Base-by-base conservation (phyloP, 2,113 vertebrate species). In the Trematomus loennbergii region DNA sequence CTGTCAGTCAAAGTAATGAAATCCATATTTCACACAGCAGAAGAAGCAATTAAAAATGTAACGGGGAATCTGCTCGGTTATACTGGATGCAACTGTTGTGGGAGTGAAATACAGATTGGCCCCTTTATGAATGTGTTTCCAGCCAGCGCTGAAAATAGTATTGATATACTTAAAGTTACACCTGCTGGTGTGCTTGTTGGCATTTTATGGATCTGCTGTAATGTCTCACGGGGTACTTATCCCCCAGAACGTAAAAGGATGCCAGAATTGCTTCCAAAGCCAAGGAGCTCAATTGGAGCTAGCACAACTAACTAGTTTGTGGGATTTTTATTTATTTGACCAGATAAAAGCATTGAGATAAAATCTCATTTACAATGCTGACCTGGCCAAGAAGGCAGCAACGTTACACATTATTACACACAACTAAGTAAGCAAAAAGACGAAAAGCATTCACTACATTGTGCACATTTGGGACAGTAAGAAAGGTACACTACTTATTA, bases 1-100 rank as follows among this genome's bases (percentile, higher is more conserved):
- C 57, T 66, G 50, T 79, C 76, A 60, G 50, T 69, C 50, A 77
- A 65, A 57, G 62, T 6, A 78, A 75, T 46, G 50, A 65, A 43
- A 70, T 20, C 43, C 46, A 72, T n/a, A 68, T 59, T 72, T 73
- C 57, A 43, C 18, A 49, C 29, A 3, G 17, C 7, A n/a, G 18
- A 71, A 48, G 3, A n/a, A 61, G 50, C 22, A 62, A 22, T 60
- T 25, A 68, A 65, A 68, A 79, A 7, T 49, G 60, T 69, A 17
- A 16, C 2, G 1, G 33, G 29, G 16, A 46, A 54, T 16, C n/a
- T 48, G 18, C 65, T 66, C 20, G 57, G 1, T 36, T 58, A 4
- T 20, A 29, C 22, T 61, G 16, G 33, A 57, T 54, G 6, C 29
- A 68, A 46, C 57, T 86, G 15, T 53, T 43, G 17, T 60, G 48